Base-by-base conservation (phyloP, 2,797 vertebrate genomes). In the Chaunax sp. region DNA sequence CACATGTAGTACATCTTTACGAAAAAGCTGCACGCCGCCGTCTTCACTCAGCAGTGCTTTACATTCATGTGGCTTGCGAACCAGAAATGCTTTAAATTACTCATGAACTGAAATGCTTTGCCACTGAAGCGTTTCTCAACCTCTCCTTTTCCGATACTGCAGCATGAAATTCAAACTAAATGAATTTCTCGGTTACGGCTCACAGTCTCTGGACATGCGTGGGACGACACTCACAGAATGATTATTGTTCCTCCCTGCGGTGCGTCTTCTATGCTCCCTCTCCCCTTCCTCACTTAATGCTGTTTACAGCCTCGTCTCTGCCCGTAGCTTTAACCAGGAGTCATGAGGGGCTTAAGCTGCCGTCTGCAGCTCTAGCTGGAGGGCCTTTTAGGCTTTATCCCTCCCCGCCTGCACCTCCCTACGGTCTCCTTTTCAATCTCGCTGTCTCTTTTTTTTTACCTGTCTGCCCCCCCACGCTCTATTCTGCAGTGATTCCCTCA, bases 331-430 rank as follows among this genome's bases (percentile, higher is more conserved):
- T 11, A 73, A 57, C 63, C 49, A 1, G 47, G 28, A 72, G 49
- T 70, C 15, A 33, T 40, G 59, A 12, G 26, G 55, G 53, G 72
- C 55, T 62, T 47, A 30, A 61, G 54, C 64, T 55, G 65, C 25
- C 0, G 18, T 55, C 64, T 64, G 64, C 47, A 37, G 69, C 64
- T 69, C 33, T 60, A 37, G 74, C 86, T 56, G 38, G 52, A 67
- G 75, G 82, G 57, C 43, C 41, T 78, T 10, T 74, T 60, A 13
- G 8, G 18, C 53, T 84, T 77, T 77, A 82, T 86, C 82, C 66
- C 53, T 62, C 33, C 33, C 53, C 18, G 56, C 64, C 70, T 78
- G 65, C 70, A 10, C 69, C 35, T 60, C 61, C 68, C 69, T 30
- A 23, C 46, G 56, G 55, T 55, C 55, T 70, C 28, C 6, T 22